phyloP scores from a whole-genome alignment of 2,797 vertebrate genomes.

The Xerus rutilus region DNA sequence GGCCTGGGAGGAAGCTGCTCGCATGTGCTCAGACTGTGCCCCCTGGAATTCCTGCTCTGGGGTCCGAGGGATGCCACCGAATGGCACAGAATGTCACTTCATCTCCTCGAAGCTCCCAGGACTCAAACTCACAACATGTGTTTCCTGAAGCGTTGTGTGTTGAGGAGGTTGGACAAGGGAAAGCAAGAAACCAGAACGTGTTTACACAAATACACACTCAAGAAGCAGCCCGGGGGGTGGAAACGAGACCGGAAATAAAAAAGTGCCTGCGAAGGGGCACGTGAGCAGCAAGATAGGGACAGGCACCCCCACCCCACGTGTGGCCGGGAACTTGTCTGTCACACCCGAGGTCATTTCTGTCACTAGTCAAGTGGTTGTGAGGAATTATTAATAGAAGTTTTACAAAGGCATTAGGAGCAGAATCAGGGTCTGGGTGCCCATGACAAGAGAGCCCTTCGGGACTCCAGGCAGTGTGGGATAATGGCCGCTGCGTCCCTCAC shows the following conservation, averaged over 20 bases:
- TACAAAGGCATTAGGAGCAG: background rate
- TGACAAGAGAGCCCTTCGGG: background rate
- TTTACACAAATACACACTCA: background rate
- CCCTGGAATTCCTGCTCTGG: too few species aligned
- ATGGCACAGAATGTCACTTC: background rate
- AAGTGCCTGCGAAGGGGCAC: background rate
- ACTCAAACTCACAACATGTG: background rate
- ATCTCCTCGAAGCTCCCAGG: rapidly evolving
- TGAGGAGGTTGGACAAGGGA: background rate
- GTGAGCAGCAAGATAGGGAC: background rate
- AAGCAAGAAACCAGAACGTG: too few species aligned
- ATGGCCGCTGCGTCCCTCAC: background rate
- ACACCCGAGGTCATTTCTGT: background rate
- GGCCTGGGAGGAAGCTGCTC: background rate
- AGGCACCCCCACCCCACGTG: too few species aligned
- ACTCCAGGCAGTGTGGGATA: background rate
- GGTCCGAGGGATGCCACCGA: too few species aligned
- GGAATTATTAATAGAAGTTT: background rate
- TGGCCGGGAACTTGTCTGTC: background rate
- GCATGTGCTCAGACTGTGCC: too few species aligned
- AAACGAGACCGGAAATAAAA: background rate
- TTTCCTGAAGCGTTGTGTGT: background rate
- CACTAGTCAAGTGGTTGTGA: background rate
- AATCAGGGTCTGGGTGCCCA: background rate
- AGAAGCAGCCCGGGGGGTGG: background rate